A percentile compares a stretch with the other conserved stretches of the same genome.
These are phyloP conservation scores for Stegana nigrithorax DNA, from an alignment of 2,888 invertebrate genomes.

Conservation along the genomic window DNA sequence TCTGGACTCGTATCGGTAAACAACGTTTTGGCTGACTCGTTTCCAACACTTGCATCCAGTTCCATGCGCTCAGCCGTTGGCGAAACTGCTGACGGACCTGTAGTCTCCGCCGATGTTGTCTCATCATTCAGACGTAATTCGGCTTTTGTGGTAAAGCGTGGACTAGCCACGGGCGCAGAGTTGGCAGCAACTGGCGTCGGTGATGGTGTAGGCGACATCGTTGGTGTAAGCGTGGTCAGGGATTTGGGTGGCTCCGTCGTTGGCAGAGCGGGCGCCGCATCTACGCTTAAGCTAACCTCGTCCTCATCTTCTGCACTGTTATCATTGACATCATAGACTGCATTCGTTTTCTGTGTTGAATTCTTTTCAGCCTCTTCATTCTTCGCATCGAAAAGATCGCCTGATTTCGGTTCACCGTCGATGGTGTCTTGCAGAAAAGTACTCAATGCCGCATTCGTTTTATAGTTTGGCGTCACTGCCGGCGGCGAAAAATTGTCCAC, in stretches of 20 bases:
- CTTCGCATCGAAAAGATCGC: constrained; percentile 28
- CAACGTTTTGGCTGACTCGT: too few species aligned
- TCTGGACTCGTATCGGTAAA: constrained; percentile 24
- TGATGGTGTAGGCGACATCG: background rate
- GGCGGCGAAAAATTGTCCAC: too few species aligned
- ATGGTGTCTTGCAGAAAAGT: constrained; percentile 49
- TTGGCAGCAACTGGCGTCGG: too few species aligned
- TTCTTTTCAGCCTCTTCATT: background rate
- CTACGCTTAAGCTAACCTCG: constrained; percentile 24
- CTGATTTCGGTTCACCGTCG: constrained; percentile 33
- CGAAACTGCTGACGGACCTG: too few species aligned
- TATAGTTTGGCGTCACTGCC: constrained; percentile 35
- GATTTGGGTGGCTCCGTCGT: constrained; percentile 50
- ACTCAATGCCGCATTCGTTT: constrained; percentile 48
- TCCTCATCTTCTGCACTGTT: background rate
- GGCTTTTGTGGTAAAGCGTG: constrained; percentile 37
- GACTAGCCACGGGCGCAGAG: too few species aligned
- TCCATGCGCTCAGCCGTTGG: constrained; percentile 2
- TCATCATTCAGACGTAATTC: constrained; percentile 30
- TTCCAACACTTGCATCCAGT: background rate
- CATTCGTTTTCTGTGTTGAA: background rate
- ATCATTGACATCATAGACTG: background rate
- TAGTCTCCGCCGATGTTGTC: too few species aligned
- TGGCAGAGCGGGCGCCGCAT: constrained; percentile 46
- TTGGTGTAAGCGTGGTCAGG: background rate